Evolutionary conservation across 2,113 vertebrate genomes (phyloP).

Genomic region (Spermophilus dauricus): DNA sequence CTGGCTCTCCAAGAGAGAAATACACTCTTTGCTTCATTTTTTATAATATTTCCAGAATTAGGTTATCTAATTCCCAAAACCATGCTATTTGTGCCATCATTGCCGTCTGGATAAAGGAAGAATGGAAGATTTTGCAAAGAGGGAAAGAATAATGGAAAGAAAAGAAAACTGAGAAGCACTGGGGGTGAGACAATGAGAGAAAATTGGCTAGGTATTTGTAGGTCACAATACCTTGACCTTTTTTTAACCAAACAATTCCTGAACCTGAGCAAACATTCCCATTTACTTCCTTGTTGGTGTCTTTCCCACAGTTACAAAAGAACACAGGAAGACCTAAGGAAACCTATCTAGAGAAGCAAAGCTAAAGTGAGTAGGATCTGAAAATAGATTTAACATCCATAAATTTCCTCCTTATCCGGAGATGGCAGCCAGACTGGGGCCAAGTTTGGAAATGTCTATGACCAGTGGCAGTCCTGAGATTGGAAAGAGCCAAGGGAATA

Average conservation of each 20-base stretch:
- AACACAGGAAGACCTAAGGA: slow-evolving; percentile 90
- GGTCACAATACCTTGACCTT: slow-evolving; percentile 24
- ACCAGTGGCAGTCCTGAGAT: slow-evolving; percentile 67
- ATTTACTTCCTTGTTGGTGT: slow-evolving; percentile 87
- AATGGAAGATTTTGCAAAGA: neutral
- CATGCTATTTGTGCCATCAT: neutral
- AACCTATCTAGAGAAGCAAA: slow-evolving; percentile 86
- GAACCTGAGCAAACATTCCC: slow-evolving; percentile 83
- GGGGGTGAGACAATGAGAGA: neutral
- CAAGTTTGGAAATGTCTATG: slow-evolving; percentile 67
- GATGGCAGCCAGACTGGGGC: slow-evolving; percentile 67
- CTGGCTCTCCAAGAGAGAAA: neutral
- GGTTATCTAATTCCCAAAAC: neutral
- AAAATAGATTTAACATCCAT: slow-evolving; percentile 79
- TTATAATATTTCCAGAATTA: too few relatives aligned
- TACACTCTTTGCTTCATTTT: too few relatives aligned
- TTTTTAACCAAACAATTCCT: slow-evolving; percentile 87
- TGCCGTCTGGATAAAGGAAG: neutral
- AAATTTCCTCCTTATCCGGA: slow-evolving; percentile 87
- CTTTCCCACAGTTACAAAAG: slow-evolving; percentile 88
- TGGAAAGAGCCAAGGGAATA: slow-evolving; percentile 32
- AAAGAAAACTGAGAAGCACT: neutral
- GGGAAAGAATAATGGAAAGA: neutral
- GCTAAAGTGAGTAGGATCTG: slow-evolving; percentile 20
- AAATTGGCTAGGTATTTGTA: neutral